These are phyloP conservation scores for Cataglyphis hispanica DNA, from an alignment of 1,140 invertebrate species.

Conservation along the genomic window DNA sequence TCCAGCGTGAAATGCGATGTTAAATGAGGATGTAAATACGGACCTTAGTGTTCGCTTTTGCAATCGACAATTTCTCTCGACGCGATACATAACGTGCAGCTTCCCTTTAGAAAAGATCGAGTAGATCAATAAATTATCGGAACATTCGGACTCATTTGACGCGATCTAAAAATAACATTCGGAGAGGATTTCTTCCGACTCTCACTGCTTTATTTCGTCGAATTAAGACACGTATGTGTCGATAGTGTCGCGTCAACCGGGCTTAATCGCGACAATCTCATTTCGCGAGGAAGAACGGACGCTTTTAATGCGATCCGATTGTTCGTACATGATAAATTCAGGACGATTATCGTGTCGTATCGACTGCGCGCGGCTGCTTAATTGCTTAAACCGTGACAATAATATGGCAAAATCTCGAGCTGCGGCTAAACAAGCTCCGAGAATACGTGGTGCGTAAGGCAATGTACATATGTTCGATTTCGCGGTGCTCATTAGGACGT, in stretches of 20 bases:
- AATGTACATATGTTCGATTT: slow-evolving; percentile 47
- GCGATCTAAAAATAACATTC: slow-evolving; percentile 63
- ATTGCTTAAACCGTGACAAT: slow-evolving; percentile 42
- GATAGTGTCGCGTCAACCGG: slow-evolving; percentile 61
- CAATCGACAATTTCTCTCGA: slow-evolving; percentile 19
- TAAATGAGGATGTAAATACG: slow-evolving; percentile 26
- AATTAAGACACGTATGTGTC: slow-evolving; percentile 49
- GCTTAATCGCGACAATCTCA: slow-evolving; percentile 18
- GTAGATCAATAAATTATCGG: slow-evolving; percentile 23
- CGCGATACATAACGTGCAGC: neutral
- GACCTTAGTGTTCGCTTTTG: neutral
- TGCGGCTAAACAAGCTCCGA: slow-evolving; percentile 24
- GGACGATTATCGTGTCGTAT: slow-evolving; percentile 32
- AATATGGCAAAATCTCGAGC: slow-evolving; percentile 41
- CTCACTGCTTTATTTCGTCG: neutral
- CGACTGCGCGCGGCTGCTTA: slow-evolving; percentile 25
- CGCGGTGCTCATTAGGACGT: slow-evolving; percentile 51
- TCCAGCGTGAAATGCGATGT: neutral
- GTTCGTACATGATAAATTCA: slow-evolving; percentile 44
- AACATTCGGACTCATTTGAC: slow-evolving; percentile 14
- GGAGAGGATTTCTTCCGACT: slow-evolving; percentile 22
- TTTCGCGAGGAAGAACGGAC: slow-evolving; percentile 18
- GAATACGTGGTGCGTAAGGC: slow-evolving; percentile 32
- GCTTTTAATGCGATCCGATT: slow-evolving; percentile 39
- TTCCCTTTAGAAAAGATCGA: slow-evolving; percentile 31